Base-by-base conservation (phyloP, 1,140 invertebrate species). In the Sesamia nonagrioides region DNA sequence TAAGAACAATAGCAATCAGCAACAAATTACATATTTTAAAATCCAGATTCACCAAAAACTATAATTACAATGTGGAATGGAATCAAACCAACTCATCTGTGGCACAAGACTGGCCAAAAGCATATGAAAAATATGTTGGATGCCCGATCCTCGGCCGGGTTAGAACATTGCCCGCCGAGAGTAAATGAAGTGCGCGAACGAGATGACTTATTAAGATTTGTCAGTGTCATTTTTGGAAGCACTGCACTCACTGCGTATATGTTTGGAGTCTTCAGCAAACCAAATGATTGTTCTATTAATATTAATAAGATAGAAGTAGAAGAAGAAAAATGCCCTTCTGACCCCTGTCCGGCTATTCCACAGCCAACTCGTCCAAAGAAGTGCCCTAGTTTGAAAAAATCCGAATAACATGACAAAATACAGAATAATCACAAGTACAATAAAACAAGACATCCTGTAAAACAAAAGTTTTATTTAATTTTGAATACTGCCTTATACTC, bases 61-160 rank as follows among this genome's bases (percentile, higher is more conserved):
- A 66, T 11, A 21, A 40, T 75, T 68, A 84, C 68, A 66, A 88
- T 89, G 85, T 77, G 85, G 33, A 83, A 84, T 11, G 87, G 89
- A 17, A 86, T 88, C 17, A 93, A 92, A 76, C 91, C 91, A 21
- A 85, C 87, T 3, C 88, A 86, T 35, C 76, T 93, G 9, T 92
- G 88, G 88, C 76, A 86, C 42, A 84, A 81, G 4, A 91, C 87
- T 7, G 81, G 86, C 0, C 84, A 18, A 50, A 91, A 89, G 69
- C 83, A 87, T 35, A 86, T 88, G 6, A 60, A 63, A 92, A 89
- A 71, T 82, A 66, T 84, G 15, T 33, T 90, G 0, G 83, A 84
- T 5, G 78, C 86, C 15, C 82, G 79, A n/a, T 18, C 73, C 8
- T 72, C 45, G n/a, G 79, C 84, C 1, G 54, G 78, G 35, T 56